A percentile compares a stretch with the other conserved stretches of the same genome.
Evolutionary conservation across 1,140 invertebrate species (phyloP).

Genomic region (Ladona fulva): DNA sequence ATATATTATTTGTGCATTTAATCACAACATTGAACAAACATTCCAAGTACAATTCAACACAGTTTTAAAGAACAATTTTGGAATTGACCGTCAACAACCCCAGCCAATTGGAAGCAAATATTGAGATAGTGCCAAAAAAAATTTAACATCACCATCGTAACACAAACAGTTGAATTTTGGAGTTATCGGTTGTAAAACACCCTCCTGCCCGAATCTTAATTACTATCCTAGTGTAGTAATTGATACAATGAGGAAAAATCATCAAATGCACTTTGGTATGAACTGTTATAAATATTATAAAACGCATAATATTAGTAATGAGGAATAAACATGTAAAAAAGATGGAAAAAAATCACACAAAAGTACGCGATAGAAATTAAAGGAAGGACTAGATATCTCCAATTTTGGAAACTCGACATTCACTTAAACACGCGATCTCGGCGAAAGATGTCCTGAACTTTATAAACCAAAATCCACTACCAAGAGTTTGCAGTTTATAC

Average conservation of each 20-base stretch:
- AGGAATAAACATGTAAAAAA: not conserved
- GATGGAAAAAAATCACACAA: not conserved
- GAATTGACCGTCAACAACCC: not conserved
- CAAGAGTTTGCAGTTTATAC: not conserved
- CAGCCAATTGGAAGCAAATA: not conserved
- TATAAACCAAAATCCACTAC: not conserved
- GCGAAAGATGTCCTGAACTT: not conserved
- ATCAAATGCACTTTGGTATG: not conserved
- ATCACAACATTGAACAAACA: constrained; percentile 6
- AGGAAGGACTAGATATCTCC: constrained; percentile 8
- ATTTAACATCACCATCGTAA: too few relatives aligned
- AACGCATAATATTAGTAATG: not conserved
- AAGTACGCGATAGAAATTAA: not conserved
- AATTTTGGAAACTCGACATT: not conserved
- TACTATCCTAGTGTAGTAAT: too few relatives aligned
- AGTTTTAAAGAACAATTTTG: not conserved
- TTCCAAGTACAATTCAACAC: not conserved
- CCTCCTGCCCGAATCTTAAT: too few relatives aligned
- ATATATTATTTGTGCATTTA: not conserved
- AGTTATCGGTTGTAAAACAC: too few relatives aligned
- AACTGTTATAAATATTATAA: constrained; percentile 1
- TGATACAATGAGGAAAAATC: not conserved
- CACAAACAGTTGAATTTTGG: too few relatives aligned
- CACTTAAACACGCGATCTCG: not conserved
- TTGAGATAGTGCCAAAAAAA: not conserved